Conservation (phyloP, 2,888 invertebrate genomes). For the Biston betularia region DNA sequence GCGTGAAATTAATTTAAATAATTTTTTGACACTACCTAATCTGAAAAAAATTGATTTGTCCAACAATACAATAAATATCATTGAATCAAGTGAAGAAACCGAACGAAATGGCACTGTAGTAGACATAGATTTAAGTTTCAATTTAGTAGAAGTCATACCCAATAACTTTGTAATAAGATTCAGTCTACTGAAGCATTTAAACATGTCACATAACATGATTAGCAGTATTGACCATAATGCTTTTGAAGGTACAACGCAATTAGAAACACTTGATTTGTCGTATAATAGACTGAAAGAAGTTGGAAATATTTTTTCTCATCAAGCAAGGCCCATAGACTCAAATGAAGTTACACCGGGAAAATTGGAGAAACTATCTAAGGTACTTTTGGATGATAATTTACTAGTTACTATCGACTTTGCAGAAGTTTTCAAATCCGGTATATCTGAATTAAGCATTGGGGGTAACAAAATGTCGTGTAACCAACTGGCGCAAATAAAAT, state of each 20-base stretch:
- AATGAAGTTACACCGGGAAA: background rate
- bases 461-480: constrained; percentile 5
- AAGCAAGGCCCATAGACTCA: background rate
- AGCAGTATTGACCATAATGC: background rate
- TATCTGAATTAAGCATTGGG: constrained; percentile 9
- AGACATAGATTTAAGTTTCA: constrained; percentile 7
- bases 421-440: background rate
- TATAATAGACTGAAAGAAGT: constrained; percentile 5
- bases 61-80: constrained; percentile 1
- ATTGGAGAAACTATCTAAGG: background rate
- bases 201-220: constrained; percentile 14
- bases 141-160: constrained; percentile 3
- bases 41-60: background rate
- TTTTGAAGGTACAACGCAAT: constrained; percentile 7
- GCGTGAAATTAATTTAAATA: constrained; percentile 9
- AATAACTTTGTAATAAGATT: constrained; percentile 5
- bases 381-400: background rate
- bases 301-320: constrained; percentile 1
- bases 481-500: background rate
- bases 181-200: constrained; percentile 1
- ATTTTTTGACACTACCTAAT: background rate
- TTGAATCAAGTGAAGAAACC: background rate
- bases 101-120: background rate
- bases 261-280: constrained; percentile 11
- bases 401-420: background rate